Evolutionary conservation across 2,797 vertebrate genomes (phyloP), one percentile per base, ranked within the genome.

Genomic region (Cryptoblepharus egeriae): DNA sequence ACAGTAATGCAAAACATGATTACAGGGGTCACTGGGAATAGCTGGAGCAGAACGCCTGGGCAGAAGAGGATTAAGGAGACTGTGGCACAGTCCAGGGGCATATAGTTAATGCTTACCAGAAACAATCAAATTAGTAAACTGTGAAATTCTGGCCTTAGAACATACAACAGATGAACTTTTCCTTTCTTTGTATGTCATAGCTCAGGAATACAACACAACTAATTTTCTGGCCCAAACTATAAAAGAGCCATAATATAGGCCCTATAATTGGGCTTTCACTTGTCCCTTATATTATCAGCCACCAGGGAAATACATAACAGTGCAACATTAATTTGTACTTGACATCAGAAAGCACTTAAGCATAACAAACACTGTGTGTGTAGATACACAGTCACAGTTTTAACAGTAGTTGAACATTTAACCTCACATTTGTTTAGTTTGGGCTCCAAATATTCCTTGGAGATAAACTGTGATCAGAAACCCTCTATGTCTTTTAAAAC

Each of bases 1-100:
- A 82, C 89, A 90, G 89, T 90, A 90, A 89, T 92, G 82, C 83
- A 92, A 91, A 93, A 82, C 88, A 32, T 83, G 91, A 93, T 93
- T 93, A 93, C 88, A 88, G 0, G 2, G 91, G 89, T 92, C 91
- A 88, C 84, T 90, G 86, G 83, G 88, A 93, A 86, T 90, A 92
- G 86, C 92, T 91, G 88, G 89, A 90, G 85, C 88, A 11, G 71
- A 61, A 88, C 86, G 91, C 83, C 78, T 79, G 73, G 37, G 35
- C 24, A n/a, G 42, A 49, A 86, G 82, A 87, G 91, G 89, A 93
- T 90, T 87, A 90, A 89, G 88, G 89, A 88, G 76, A 24, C 82
- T 82, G 81, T 78, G 28, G 85, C 88, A 84, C 58, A 79, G 79
- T 76, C 89, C 88, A 90, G 84, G 89, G 90, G 86, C 86, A 76